A percentile compares a stretch with the other conserved stretches of the same genome.
Evolutionary conservation across 2,888 invertebrate species (phyloP).

Genomic region (Cephus runcator): DNA sequence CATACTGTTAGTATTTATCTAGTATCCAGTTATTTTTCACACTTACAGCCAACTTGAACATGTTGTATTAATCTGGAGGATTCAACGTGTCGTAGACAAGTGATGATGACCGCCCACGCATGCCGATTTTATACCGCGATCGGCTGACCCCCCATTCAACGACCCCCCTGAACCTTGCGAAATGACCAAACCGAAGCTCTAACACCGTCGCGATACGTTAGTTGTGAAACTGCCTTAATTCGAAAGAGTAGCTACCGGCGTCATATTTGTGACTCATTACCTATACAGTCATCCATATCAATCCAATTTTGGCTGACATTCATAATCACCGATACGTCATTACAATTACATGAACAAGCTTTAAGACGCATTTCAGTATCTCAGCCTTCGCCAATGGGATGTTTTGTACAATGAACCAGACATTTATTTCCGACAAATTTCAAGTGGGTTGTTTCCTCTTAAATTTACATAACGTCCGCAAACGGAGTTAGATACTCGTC

Average conservation of each 20-base stretch:
- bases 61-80: conserved; percentile 38
- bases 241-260: neutral
- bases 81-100: conserved; percentile 46
- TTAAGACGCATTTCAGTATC: neutral
- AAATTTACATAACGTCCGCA: neutral
- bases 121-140: conserved; percentile 44
- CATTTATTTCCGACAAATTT: neutral
- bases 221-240: conserved; percentile 34
- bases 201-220: conserved; percentile 7
- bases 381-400: neutral
- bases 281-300: neutral
- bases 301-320: neutral
- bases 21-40: too few species aligned
- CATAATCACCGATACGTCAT: neutral
- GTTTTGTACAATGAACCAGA: neutral
- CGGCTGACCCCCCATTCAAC: conserved; percentile 25
- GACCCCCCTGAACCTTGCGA: conserved; percentile 29
- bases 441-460: neutral
- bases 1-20: too few species aligned
- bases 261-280: neutral
- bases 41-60: conserved; percentile 56
- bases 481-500: neutral
- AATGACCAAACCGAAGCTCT: conserved; percentile 29
- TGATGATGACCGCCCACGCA: conserved; percentile 33
- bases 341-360: neutral